These are phyloP conservation scores for Dolichallabes microphthalmus DNA, from an alignment of 2,113 vertebrate species.

Conservation along the genomic window DNA sequence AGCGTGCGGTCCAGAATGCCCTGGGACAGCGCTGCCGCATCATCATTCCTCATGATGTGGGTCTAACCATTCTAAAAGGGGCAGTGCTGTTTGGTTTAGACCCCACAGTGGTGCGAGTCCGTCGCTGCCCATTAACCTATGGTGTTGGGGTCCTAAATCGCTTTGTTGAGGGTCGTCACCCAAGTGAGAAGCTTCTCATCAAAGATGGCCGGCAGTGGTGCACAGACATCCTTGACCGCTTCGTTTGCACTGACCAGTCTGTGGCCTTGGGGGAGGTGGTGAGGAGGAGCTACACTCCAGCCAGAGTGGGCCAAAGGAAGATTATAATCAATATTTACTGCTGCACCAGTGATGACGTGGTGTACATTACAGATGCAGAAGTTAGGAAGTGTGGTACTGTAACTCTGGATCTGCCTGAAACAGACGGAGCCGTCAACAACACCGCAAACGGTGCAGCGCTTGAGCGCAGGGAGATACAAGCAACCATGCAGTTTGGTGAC, in stretches of 20 bases:
- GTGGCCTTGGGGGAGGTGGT: conserved; percentile 92
- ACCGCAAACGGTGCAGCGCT: conserved; percentile 6
- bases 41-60: conserved; percentile 91
- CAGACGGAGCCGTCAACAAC: conserved; percentile 24
- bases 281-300: conserved; percentile 89
- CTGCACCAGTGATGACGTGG: conserved; percentile 78
- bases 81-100: conserved; percentile 94
- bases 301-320: conserved; percentile 82
- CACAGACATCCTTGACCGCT: conserved; percentile 94
- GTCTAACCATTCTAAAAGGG: conserved; percentile 92
- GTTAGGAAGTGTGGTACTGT: conserved; percentile 91
- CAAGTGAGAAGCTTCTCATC: conserved; percentile 85
- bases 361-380: conserved; percentile 87
- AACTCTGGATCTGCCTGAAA: conserved; percentile 82
- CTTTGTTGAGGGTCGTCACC: conserved; percentile 88
- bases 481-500: conserved; percentile 96
- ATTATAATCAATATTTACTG: conserved; percentile 98
- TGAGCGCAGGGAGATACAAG: conserved; percentile 84
- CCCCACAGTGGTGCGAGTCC: conserved; percentile 87
- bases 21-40: conserved; percentile 81
- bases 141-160: conserved; percentile 92
- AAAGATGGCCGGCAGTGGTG: conserved; percentile 95
- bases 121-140: conserved; percentile 89
- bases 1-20: conserved; percentile 79
- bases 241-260: conserved; percentile 88